Evolutionary conservation across 2,797 vertebrate genomes (phyloP).

Genomic region (Lerista edwardsae): DNA sequence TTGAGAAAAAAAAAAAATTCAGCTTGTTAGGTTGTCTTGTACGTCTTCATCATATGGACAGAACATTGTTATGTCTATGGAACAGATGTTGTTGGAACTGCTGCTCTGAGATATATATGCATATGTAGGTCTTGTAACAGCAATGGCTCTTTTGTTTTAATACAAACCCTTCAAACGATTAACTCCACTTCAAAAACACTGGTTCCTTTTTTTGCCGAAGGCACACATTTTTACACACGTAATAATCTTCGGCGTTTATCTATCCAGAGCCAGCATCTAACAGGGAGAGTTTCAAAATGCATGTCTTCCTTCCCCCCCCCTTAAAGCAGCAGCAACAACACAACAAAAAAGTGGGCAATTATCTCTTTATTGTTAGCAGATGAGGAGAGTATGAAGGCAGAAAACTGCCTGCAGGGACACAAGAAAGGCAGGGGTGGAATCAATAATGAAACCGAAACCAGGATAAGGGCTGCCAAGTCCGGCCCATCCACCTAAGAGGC

Average conservation of each 20-base stretch:
- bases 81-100: conserved; percentile 49
- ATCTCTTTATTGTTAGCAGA: conserved; percentile 26
- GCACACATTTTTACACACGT: conserved; percentile 45
- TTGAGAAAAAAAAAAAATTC: conserved; percentile 9
- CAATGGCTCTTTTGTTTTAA: conserved; percentile 33
- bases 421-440: conserved; percentile 1
- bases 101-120: conserved; percentile 14
- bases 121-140: background rate
- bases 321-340: background rate
- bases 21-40: conserved; percentile 31
- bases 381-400: conserved; percentile 16
- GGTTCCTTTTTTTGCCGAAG: conserved; percentile 16
- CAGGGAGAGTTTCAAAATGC: conserved; percentile 6
- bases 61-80: background rate
- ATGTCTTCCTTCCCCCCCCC: background rate
- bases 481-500: too few relatives aligned
- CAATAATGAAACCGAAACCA: background rate
- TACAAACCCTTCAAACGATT: conserved; percentile 38
- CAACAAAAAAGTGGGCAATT: conserved; percentile 31
- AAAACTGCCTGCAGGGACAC: conserved; percentile 39
- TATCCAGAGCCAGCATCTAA: conserved; percentile 44
- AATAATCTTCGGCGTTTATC: conserved; percentile 42
- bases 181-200: conserved; percentile 50
- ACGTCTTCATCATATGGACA: conserved; percentile 1
- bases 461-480: background rate